phyloP scores from a whole-genome alignment of 2,888 invertebrate genomes.

The Oligia strigilis region DNA sequence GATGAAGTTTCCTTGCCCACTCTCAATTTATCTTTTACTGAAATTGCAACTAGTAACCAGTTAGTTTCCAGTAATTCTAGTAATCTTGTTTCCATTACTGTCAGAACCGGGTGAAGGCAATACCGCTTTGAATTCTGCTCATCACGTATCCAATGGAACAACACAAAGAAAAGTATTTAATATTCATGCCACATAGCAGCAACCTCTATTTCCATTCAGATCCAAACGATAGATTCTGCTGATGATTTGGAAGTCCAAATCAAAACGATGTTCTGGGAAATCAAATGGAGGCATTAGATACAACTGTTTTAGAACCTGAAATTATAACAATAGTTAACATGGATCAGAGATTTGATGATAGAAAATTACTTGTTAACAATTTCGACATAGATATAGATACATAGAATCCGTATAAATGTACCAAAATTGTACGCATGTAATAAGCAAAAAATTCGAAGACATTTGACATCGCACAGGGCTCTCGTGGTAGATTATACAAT shows the following conservation, averaged over 20 bases:
- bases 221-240: constrained; percentile 24
- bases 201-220: constrained; percentile 43
- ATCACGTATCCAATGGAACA: constrained; percentile 7
- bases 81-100: constrained; percentile 4
- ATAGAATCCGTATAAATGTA: neutral
- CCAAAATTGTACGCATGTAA: neutral
- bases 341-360: neutral
- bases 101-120: neutral
- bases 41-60: constrained; percentile 13
- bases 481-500: neutral
- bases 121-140: constrained; percentile 2
- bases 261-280: constrained; percentile 14
- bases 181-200: constrained; percentile 43
- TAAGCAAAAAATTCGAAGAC: neutral
- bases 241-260: constrained; percentile 36
- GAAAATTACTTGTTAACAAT: neutral
- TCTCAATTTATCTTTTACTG: constrained; percentile 7
- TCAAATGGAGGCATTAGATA: neutral
- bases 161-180: constrained; percentile 12
- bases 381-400: neutral
- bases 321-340: neutral
- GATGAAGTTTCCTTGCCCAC: neutral
- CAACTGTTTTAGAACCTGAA: neutral
- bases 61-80: neutral
- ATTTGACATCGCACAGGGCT: neutral